Percentiles rank a stretch among this genome's conserved stretches.
phyloP scores from a whole-genome alignment of 2,797 vertebrate genomes.

The Muscicapa comitata region DNA sequence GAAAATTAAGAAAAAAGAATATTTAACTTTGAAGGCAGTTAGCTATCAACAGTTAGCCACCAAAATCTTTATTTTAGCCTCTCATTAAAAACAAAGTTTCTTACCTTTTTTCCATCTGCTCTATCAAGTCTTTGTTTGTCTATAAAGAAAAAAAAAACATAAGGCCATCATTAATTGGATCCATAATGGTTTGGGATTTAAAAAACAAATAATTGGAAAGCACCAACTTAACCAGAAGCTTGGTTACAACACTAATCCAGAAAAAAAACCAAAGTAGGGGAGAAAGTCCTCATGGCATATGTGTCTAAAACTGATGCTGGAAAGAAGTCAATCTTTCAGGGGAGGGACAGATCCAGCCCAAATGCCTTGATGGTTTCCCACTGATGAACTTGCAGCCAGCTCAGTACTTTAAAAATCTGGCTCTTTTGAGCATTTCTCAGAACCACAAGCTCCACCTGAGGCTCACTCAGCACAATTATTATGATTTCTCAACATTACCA shows the following conservation, averaged over 20 bases:
- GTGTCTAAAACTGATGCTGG: neutral
- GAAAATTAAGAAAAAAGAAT: neutral
- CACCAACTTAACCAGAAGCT: neutral
- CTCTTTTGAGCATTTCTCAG: neutral
- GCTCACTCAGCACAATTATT: neutral
- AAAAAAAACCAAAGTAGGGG: neutral
- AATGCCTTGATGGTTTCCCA: neutral
- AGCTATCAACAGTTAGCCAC: neutral
- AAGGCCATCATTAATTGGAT: neutral
- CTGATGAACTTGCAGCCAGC: neutral
- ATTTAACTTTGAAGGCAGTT: neutral
- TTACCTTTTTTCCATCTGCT: slow-evolving; percentile 81
- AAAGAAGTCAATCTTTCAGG: neutral
- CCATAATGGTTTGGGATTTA: neutral
- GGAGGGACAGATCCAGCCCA: neutral
- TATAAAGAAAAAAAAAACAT: neutral
- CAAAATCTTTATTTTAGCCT: neutral
- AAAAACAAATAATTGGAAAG: neutral
- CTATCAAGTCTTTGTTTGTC: slow-evolving; percentile 75
- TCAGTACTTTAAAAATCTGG: neutral
- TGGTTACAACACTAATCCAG: neutral
- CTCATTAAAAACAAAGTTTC: neutral
- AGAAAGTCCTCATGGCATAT: fast-evolving
- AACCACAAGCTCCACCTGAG: neutral
- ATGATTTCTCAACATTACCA: neutral